These are phyloP conservation scores for Peromyscus attwateri DNA, from an alignment of 2,797 vertebrate species.

Conservation along the genomic window DNA sequence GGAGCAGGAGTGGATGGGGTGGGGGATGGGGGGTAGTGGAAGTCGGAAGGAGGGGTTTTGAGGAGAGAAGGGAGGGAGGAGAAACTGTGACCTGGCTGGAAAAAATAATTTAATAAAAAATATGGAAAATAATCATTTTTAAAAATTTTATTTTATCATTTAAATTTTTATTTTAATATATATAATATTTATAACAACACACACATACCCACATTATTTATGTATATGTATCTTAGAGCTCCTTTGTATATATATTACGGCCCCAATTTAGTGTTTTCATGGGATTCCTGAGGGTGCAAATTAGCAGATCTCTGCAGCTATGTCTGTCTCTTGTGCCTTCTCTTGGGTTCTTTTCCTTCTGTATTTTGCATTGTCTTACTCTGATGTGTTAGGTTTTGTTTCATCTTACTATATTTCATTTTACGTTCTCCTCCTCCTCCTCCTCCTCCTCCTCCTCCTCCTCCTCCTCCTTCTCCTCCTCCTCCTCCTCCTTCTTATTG, in stretches of 20 bases:
- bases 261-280: background rate
- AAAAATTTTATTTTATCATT: background rate
- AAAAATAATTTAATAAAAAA: no score
- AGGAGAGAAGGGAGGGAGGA: background rate
- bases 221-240: background rate
- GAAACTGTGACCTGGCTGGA: background rate
- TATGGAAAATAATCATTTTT: background rate
- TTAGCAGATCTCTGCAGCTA: background rate
- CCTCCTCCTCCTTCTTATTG: no score
- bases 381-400: background rate
- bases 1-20: background rate
- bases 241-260: background rate
- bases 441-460: no score
- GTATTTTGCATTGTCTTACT: background rate
- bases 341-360: background rate
- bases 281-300: background rate
- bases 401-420: background rate
- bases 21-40: no score
- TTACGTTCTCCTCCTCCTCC: background rate
- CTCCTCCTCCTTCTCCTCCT: no score
- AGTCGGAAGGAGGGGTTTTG: background rate
- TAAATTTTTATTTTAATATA: background rate
- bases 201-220: background rate
- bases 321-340: background rate
- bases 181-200: background rate